A percentile compares a stretch with the other conserved stretches of the same genome.
phyloP scores from a whole-genome alignment of 2,113 vertebrate species.

The Garra rufa region DNA sequence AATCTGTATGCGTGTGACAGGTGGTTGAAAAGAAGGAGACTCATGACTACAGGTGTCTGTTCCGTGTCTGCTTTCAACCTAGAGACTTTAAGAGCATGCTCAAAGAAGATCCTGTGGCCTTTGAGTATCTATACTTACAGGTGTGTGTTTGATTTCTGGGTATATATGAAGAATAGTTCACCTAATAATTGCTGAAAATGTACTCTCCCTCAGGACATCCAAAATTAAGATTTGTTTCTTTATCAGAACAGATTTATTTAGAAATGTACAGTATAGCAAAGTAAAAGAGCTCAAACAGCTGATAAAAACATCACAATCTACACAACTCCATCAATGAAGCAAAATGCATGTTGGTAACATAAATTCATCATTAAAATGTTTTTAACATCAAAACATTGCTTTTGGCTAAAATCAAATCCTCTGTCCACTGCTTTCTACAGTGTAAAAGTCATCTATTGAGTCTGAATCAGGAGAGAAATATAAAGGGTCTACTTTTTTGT shows the following conservation, averaged over 20 bases:
- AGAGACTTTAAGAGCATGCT: conserved; percentile 83
- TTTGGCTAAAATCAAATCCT: too few relatives aligned
- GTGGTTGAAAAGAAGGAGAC: conserved; percentile 90
- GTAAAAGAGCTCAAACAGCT: neutral
- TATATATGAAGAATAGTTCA: neutral
- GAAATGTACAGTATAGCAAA: neutral
- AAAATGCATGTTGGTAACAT: too few relatives aligned
- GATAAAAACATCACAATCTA: too few relatives aligned
- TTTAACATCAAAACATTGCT: too few relatives aligned
- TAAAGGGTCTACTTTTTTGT: too few relatives aligned
- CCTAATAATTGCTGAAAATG: neutral
- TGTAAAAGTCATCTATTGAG: too few relatives aligned
- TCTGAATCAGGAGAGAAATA: too few relatives aligned
- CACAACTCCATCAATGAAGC: too few relatives aligned
- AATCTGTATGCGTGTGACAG: conserved; percentile 67
- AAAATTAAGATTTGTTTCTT: neutral
- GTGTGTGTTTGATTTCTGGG: conserved; percentile 68
- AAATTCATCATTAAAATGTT: too few relatives aligned
- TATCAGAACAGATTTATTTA: neutral
- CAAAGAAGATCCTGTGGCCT: conserved; percentile 87
- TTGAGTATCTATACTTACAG: conserved; percentile 96
- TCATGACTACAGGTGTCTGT: conserved; percentile 91
- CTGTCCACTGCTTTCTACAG: too few relatives aligned
- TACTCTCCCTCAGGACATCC: neutral
- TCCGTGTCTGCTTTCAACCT: conserved; percentile 92